Percentiles rank a stretch among this genome's conserved stretches.
These are phyloP conservation scores for Phlogophora meticulosa DNA, from an alignment of 2,888 invertebrate species.

Conservation along the genomic window DNA sequence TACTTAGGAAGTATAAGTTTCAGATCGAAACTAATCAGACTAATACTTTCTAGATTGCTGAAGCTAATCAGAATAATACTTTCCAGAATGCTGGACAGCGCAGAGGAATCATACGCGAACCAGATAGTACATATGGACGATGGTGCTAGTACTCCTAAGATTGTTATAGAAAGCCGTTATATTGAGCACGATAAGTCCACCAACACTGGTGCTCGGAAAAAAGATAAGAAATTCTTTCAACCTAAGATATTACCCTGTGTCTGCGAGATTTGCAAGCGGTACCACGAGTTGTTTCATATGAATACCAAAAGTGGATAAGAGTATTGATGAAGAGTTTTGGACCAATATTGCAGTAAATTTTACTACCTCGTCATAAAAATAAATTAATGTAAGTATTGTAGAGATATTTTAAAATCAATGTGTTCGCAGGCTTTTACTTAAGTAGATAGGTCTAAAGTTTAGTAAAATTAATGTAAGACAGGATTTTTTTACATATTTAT, in stretches of 20 bases:
- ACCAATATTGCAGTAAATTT: conserved; percentile 12
- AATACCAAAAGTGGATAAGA: conserved; percentile 38
- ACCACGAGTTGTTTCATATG: conserved; percentile 84
- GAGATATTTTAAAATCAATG: conserved; percentile 7
- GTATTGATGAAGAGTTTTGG: not conserved
- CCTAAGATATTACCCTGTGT: conserved; percentile 75
- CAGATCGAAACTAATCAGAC: not conserved
- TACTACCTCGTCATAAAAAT: conserved; percentile 22
- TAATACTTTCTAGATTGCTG: not conserved
- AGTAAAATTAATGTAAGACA: not conserved
- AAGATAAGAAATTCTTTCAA: conserved; percentile 39
- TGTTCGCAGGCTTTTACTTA: not conserved
- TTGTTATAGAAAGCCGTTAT: conserved; percentile 81
- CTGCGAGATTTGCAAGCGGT: conserved; percentile 85
- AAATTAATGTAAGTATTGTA: not conserved
- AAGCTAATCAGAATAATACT: conserved; percentile 1
- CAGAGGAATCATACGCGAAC: conserved; percentile 42
- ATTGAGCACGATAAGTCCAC: conserved; percentile 69
- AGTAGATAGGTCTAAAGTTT: not conserved
- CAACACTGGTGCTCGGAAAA: conserved; percentile 29
- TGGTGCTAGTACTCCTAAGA: conserved; percentile 72
- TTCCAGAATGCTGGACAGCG: conserved; percentile 63
- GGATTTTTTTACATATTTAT: too few relatives aligned
- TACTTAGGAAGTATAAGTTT: not conserved
- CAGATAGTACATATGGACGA: conserved; percentile 55